These are phyloP conservation scores for Papilio glaucus DNA, from an alignment of 1,140 invertebrate species.

Conservation along the genomic window DNA sequence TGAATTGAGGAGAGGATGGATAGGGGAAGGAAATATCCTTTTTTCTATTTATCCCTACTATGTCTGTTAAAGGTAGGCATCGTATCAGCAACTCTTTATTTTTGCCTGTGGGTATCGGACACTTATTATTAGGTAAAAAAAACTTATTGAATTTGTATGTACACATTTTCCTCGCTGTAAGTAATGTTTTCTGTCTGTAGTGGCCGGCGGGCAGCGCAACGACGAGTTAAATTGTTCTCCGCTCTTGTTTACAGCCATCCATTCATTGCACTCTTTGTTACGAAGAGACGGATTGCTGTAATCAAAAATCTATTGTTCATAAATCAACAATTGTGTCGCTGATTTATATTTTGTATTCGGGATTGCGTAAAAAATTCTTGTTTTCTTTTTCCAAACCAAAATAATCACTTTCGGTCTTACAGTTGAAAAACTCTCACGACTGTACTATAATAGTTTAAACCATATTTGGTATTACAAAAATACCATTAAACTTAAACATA, in stretches of 20 bases:
- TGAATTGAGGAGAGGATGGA: no score
- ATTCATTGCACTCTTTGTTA: not conserved
- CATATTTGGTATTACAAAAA: no score
- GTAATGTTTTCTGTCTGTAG: not conserved
- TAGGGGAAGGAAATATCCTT: no score
- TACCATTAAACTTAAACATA: no score
- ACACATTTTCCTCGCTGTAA: not conserved
- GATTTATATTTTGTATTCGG: not conserved
- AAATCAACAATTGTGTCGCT: not conserved
- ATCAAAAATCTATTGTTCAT: not conserved
- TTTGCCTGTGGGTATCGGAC: no score
- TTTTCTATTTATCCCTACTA: no score
- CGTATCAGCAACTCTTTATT: no score
- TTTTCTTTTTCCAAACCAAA: not conserved
- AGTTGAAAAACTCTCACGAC: not conserved
- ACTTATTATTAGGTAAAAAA: no score
- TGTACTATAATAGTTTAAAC: no score
- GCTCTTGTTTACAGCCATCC: not conserved
- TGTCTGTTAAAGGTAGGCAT: no score
- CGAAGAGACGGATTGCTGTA: not conserved
- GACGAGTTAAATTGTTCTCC: constrained; percentile 11
- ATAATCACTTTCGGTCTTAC: not conserved
- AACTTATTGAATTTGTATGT: not conserved
- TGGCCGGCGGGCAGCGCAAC: not conserved
- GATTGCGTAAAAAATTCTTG: not conserved